Conservation (phyloP, 2,888 invertebrate species). For the Drosophila prolongata region DNA sequence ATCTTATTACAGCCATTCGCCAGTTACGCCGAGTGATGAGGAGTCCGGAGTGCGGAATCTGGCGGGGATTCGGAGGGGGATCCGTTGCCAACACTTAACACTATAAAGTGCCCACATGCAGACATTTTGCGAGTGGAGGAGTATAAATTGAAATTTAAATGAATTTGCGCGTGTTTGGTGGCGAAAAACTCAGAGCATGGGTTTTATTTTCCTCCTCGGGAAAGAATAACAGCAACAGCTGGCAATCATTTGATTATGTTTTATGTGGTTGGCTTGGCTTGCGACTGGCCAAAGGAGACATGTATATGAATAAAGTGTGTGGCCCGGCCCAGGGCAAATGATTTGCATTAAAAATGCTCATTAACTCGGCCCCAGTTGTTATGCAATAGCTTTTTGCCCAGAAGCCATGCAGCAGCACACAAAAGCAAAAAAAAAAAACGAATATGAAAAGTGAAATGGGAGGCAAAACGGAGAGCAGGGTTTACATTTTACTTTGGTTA, state of each 20-base stretch:
- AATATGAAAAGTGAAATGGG: constrained; percentile 7
- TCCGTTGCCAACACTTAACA: constrained; percentile 28
- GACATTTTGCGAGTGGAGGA: constrained; percentile 9
- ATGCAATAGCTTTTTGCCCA: constrained; percentile 37
- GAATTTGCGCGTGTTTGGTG: constrained; percentile 46
- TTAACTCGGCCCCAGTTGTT: constrained; percentile 42
- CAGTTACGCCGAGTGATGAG: constrained; percentile 52
- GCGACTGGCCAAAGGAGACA: constrained; percentile 17
- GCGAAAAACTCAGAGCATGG: not conserved
- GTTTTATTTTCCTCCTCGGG: not conserved
- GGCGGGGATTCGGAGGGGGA: not conserved
- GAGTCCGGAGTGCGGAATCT: not conserved
- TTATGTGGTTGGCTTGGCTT: constrained; percentile 10
- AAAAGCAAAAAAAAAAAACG: not conserved
- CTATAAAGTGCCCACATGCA: constrained; percentile 3
- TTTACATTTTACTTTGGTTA: not conserved
- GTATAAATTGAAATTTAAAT: constrained; percentile 68
- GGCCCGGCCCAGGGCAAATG: constrained; percentile 24
- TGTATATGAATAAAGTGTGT: constrained; percentile 14
- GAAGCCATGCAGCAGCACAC: constrained; percentile 29
- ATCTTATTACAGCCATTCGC: constrained; percentile 47
- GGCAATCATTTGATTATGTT: constrained; percentile 44
- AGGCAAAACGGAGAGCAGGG: constrained; percentile 1
- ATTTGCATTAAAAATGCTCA: constrained; percentile 51
- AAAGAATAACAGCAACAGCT: constrained; percentile 29